Evolutionary conservation across 2,888 invertebrate genomes (phyloP).

Genomic region (Drosophila ochracea): DNA sequence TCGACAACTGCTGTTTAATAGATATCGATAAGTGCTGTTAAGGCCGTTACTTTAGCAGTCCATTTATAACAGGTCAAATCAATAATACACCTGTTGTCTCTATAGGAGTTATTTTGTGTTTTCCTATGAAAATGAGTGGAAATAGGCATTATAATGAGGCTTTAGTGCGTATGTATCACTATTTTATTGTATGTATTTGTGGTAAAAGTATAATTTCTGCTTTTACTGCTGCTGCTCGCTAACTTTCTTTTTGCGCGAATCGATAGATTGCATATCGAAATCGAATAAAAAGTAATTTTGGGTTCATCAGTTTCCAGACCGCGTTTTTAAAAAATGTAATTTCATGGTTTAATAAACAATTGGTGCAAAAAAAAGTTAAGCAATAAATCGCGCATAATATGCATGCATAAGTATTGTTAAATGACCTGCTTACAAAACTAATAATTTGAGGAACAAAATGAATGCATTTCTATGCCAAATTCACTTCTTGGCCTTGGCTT

Average conservation of each 20-base stretch:
- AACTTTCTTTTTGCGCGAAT: neutral
- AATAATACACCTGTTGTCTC: slow-evolving; percentile 11
- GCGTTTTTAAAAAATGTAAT: neutral
- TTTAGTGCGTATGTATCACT: neutral
- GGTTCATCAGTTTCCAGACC: neutral
- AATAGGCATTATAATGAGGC: neutral
- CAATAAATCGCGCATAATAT: slow-evolving; percentile 1
- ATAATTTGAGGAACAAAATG: slow-evolving; percentile 11
- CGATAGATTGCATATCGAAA: neutral
- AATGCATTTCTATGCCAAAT: neutral
- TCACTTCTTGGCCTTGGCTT: slow-evolving; percentile 76
- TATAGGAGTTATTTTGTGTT: neutral
- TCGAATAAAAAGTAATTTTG: neutral
- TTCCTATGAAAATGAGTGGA: neutral
- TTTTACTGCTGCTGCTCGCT: neutral
- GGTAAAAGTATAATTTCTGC: too few species aligned
- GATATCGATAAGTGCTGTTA: slow-evolving; percentile 4
- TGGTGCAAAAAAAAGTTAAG: neutral
- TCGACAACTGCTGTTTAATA: neutral
- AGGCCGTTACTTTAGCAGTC: neutral
- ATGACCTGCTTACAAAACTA: slow-evolving; percentile 17
- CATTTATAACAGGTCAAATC: neutral
- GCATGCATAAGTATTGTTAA: slow-evolving; percentile 19
- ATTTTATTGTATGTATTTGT: neutral
- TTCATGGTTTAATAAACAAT: slow-evolving; percentile 4